Evolutionary conservation across 2,888 invertebrate genomes (phyloP).

Genomic region (Parelbella ahira): DNA sequence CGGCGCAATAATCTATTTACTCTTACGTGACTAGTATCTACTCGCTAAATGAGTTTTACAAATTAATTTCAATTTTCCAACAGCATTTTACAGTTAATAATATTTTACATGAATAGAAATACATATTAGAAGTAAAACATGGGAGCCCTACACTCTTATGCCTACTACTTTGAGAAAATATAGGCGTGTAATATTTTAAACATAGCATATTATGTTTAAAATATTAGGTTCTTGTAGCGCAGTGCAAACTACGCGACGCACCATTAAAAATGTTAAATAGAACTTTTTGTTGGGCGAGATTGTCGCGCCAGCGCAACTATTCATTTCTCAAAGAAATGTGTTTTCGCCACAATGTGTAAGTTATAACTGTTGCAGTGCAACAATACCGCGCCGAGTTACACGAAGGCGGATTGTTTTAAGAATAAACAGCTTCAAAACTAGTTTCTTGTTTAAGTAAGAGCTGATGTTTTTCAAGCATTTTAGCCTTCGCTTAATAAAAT

Average conservation of each 20-base stretch:
- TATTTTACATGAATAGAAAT: too few species aligned
- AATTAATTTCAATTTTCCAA: too few species aligned
- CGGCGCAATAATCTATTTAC: constrained; percentile 16
- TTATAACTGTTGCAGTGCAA: constrained; percentile 14
- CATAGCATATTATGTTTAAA: too few species aligned
- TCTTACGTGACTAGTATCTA: constrained; percentile 3
- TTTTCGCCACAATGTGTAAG: constrained; percentile 18
- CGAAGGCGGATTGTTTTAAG: constrained; percentile 13
- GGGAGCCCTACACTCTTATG: too few species aligned
- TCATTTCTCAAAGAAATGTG: constrained; percentile 40
- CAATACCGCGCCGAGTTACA: constrained; percentile 10
- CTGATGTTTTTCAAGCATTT: constrained; percentile 6
- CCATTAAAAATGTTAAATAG: constrained; percentile 64
- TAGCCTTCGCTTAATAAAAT: constrained; percentile 11
- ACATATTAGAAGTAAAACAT: too few species aligned
- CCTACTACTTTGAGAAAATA: too few species aligned
- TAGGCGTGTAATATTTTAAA: too few species aligned
- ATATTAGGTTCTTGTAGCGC: constrained; percentile 3
- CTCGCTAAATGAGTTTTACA: constrained; percentile 7
- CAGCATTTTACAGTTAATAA: too few species aligned
- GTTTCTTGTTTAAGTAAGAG: constrained; percentile 8
- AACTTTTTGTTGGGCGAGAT: constrained; percentile 65
- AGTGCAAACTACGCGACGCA: constrained; percentile 35
- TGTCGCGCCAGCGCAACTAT: constrained; percentile 61
- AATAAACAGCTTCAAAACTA: constrained; percentile 23